Base-by-base conservation (phyloP, 2,888 invertebrate species). In the Drosophila conformis region DNA sequence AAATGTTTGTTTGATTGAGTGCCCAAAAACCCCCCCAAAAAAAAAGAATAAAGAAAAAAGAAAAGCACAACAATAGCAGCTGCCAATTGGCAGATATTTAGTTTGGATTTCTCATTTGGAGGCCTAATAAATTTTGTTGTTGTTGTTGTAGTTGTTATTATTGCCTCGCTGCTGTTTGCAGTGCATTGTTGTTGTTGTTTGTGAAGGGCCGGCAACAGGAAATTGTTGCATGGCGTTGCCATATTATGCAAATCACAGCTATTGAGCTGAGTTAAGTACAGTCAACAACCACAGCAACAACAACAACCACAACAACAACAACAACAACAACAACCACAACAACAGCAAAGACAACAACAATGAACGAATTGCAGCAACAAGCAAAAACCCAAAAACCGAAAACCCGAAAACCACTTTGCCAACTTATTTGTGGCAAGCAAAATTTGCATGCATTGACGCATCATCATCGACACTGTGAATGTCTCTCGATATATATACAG, bases 401-500 rank as follows among this genome's bases (percentile, higher is more conserved):
- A 79, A 57, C 63, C 57, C 69, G 56, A 78, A 75, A 87, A 89
- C 87, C 87, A 89, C 84, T 79, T 79, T 83, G 74, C 85, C 82
- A 89, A 87, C 84, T 89, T 83, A 89, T 86, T 85, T 85, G 89
- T 86, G 85, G 85, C 77, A 69, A 80, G 69, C 75, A 73, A 68
- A 85, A 86, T 85, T 83, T 85, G 80, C 85, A 80, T 77, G 69
- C 86, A 80, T 85, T 84, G 85, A 76, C 71, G 82, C 82, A 82
- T 83, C 78, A 83, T 80, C 83, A 82, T 82, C 76, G 69, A 71
- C 69, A 72, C 69, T 69, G 68, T 49, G 59, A 69, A 76, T 75
- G 68, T 68, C 62, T 25, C 57, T 56, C 63, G 33, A 53, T 35
- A 35, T 54, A 25, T 58, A 4, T 7, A n/a, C n/a, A n/a, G n/a